Conservation (phyloP, 2,888 invertebrate genomes). For the Melinopterus prodromus region DNA sequence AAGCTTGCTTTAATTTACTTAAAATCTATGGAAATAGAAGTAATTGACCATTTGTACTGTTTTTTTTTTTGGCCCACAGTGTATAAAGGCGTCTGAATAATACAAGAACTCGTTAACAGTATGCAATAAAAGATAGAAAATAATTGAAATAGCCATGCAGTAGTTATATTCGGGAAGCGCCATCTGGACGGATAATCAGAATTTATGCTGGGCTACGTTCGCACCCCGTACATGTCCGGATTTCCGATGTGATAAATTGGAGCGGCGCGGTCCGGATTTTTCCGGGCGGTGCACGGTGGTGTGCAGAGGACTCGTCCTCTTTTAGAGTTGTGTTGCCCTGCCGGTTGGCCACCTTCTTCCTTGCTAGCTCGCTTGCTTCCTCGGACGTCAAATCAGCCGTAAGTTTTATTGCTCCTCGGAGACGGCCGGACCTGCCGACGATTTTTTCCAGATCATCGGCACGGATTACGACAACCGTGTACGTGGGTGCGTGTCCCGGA, state of each 20-base stretch:
- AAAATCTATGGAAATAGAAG: no score
- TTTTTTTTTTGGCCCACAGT: no score
- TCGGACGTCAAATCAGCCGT: slow-evolving; percentile 63
- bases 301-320: background rate
- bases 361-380: background rate
- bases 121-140: no score
- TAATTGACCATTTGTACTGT: no score
- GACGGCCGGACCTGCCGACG: slow-evolving; percentile 42
- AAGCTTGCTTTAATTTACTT: no score
- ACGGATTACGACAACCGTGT: background rate
- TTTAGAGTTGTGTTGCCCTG: no score
- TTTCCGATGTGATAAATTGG: slow-evolving; percentile 43
- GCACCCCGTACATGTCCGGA: slow-evolving; percentile 44
- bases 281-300: slow-evolving; percentile 27
- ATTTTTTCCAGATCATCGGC: slow-evolving; percentile 4
- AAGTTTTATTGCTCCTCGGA: slow-evolving; percentile 65
- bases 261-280: slow-evolving; percentile 30
- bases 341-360: background rate
- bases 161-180: background rate
- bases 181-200: slow-evolving; percentile 31
- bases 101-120: no score
- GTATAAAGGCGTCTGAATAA: no score
- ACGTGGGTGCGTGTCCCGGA: no score
- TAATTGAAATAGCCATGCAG: no score
- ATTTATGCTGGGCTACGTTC: slow-evolving; percentile 39